A percentile compares a stretch with the other conserved stretches of the same genome.
Conservation (phyloP, 35 echinoderm and acorn worm species). For the Heliocidaris tuberculata region DNA sequence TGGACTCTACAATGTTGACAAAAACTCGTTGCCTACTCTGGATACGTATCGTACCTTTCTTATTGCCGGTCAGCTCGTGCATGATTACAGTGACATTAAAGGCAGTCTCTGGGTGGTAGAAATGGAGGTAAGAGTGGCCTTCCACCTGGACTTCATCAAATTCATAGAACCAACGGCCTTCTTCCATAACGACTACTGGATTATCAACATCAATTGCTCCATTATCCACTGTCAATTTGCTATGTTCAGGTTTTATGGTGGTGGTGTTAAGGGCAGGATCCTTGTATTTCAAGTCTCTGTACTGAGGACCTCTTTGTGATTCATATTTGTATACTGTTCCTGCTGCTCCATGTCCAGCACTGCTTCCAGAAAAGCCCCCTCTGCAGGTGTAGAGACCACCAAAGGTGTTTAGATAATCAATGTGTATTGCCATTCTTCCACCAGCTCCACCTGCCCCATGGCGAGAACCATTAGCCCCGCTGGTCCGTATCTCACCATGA, state of each 20-base stretch:
- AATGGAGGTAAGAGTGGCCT: conserved; percentile 84
- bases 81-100: conserved; percentile 83
- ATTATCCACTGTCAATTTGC: conserved; percentile 82
- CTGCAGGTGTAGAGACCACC: conserved; percentile 63
- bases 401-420: conserved; percentile 84
- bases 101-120: conserved; percentile 80
- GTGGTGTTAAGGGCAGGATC: conserved; percentile 73
- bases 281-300: conserved; percentile 86
- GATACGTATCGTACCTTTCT: conserved; percentile 71
- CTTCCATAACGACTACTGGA: conserved; percentile 90
- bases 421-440: conserved; percentile 87
- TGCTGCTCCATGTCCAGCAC: conserved; percentile 79
- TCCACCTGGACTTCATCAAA: conserved; percentile 94
- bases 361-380: conserved; percentile 50
- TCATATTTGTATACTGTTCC: conserved; percentile 94
- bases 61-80: conserved; percentile 89
- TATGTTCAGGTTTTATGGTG: conserved; percentile 85
- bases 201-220: conserved; percentile 74
- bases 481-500: conserved; percentile 77
- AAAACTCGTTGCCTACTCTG: conserved; percentile 74
- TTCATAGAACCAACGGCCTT: conserved; percentile 79
- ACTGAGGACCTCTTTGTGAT: conserved; percentile 85
- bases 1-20: conserved; percentile 87
- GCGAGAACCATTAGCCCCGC: conserved; percentile 62
- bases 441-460: conserved; percentile 76